Base-by-base conservation (phyloP, 2,797 vertebrate species). In the Lerista edwardsae region DNA sequence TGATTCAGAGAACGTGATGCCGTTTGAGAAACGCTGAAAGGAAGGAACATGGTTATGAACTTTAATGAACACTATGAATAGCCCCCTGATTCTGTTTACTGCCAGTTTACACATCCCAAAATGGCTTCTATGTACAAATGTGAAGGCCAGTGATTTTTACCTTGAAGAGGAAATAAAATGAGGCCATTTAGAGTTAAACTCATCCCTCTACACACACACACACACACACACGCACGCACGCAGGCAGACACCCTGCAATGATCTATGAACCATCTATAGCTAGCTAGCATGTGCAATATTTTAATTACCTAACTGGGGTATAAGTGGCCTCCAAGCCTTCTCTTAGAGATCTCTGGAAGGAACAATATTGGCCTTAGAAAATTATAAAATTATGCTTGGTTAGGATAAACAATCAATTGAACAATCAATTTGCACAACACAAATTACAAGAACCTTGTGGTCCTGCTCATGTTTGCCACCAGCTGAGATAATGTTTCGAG, bases 41-140 rank as follows among this genome's bases (percentile, higher is more conserved):
- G 74, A 76, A 83, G 12, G 73, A 25, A 41, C 27, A 59, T 76
- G 36, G 57, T 83, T 76, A 67, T 69, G 64, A 77, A 76, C 64
- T 57, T 76, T 68, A 59, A 68, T 83, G 64, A 77, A 64, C 31
- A 41, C 27, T 41, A 41, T 77, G 73, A 83, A 77, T 83, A 76
- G 47, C 21, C 47, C 61, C n/a, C 34, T 83, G 64, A 83, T 83
- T 83, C 62, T 41, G 17, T 68, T 83, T 68, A 68, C 71, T 47
- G 61, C 72, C 68, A n/a, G 7, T 69, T 83, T 41, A 68, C 76
- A 59, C 51, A 59, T 76, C 55, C 34, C 34, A 41, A 68, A 68
- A 59, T 17, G 23, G 47, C n/a, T 69, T 31, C 25, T 76, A 59
- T 29, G 25, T 59, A 59, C 41, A 57, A 69, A 77, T 68, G 44